Percentiles rank a stretch among this genome's conserved stretches.
These are phyloP conservation scores for Echinarachnius parma DNA, from an alignment of 53 echinoderm and acorn worm species.

Conservation along the genomic window DNA sequence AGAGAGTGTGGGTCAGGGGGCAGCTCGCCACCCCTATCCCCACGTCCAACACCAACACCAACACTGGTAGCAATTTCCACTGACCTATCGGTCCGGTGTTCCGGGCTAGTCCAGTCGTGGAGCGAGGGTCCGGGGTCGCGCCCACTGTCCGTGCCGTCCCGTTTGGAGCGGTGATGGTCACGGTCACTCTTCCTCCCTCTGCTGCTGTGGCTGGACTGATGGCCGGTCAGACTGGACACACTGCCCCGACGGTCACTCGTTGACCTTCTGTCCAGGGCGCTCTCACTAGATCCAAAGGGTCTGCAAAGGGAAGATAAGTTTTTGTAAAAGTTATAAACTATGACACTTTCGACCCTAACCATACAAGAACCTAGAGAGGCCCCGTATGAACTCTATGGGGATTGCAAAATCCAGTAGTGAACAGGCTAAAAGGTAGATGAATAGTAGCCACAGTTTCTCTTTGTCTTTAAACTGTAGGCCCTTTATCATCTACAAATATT, in stretches of 20 bases:
- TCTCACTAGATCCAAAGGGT: constrained; percentile 42
- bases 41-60: constrained; percentile 1
- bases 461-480: too few relatives aligned
- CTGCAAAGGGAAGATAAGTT: background rate
- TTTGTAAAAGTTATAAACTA: too few relatives aligned
- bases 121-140: constrained; percentile 15
- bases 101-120: constrained; percentile 45
- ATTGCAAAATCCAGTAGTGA: too few relatives aligned
- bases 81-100: constrained; percentile 44
- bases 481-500: too few relatives aligned
- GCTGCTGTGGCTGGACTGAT: constrained; percentile 14
- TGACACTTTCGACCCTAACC: background rate
- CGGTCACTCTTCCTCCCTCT: constrained; percentile 22
- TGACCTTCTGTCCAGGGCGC: constrained; percentile 19
- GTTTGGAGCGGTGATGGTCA: constrained; percentile 36
- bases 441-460: too few relatives aligned
- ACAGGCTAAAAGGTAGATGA: too few relatives aligned
- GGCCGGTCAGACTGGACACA: constrained; percentile 37
- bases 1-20: constrained; percentile 38
- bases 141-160: constrained; percentile 2
- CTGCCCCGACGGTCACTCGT: constrained; percentile 36
- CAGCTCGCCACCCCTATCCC: constrained; percentile 13
- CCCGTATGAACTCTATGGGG: too few relatives aligned
- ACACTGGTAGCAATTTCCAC: constrained; percentile 38
- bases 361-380: too few relatives aligned